Evolutionary conservation across 2,797 vertebrate species (phyloP).

Genomic region (Garrulus glandarius): DNA sequence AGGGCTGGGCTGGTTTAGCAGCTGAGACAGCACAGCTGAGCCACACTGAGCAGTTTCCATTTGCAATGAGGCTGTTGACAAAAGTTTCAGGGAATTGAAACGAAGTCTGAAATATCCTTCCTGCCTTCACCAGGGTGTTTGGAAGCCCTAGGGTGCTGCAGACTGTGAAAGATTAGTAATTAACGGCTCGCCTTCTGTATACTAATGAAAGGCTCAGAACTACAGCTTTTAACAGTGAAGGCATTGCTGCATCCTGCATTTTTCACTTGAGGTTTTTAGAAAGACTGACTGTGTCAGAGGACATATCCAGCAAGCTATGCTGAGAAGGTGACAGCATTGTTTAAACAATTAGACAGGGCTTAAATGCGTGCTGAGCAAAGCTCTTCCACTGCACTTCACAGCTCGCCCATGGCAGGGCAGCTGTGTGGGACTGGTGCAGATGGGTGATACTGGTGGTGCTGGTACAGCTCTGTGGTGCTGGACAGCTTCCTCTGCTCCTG

Average conservation of each 20-base stretch:
- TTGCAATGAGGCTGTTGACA: conserved; percentile 44
- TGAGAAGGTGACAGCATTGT: neutral
- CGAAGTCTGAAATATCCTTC: conserved; percentile 63
- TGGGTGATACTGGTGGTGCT: neutral
- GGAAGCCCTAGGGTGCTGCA: conserved; percentile 60
- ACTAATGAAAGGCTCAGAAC: conserved; percentile 59
- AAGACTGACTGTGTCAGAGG: conserved; percentile 31
- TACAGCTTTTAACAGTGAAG: conserved; percentile 35
- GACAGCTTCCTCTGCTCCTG: neutral
- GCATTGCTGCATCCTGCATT: conserved; percentile 15
- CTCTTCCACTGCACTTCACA: neutral
- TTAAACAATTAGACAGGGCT: neutral
- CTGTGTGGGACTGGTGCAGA: too few species aligned
- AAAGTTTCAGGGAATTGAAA: conserved; percentile 66
- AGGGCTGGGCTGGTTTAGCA: neutral
- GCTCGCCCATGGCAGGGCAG: fast-evolving
- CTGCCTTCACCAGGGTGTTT: conserved; percentile 58
- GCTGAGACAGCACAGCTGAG: conserved; percentile 18
- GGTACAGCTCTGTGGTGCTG: neutral
- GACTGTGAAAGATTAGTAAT: conserved; percentile 63
- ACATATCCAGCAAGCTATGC: neutral
- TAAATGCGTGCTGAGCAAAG: neutral
- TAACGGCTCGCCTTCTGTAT: conserved; percentile 61
- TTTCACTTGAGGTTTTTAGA: conserved; percentile 32
- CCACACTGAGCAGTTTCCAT: neutral